A percentile compares a stretch with the other conserved stretches of the same genome.
These are phyloP conservation scores for Caranx ignobilis DNA, from an alignment of 2,113 vertebrate species.

Conservation along the genomic window DNA sequence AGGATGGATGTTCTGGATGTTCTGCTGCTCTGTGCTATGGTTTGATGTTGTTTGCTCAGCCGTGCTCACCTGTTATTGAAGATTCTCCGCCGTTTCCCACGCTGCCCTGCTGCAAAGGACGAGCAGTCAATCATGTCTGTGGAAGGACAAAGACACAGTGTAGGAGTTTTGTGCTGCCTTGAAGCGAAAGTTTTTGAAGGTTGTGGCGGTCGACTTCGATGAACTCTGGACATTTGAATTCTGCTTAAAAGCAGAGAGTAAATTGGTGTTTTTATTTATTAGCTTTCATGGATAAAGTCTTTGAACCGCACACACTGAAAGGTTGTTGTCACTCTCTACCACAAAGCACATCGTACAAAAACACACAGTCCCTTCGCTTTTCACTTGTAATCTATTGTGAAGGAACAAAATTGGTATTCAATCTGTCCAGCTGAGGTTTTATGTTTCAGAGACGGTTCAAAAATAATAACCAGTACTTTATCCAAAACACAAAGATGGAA, in stretches of 20 bases:
- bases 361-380: no score
- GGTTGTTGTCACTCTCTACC: neutral
- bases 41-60: slow-evolving; percentile 59
- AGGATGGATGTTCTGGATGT: slow-evolving; percentile 41
- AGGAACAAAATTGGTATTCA: no score
- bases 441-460: no score
- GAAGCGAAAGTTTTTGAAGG: slow-evolving; percentile 37
- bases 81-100: slow-evolving; percentile 37
- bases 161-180: slow-evolving; percentile 14
- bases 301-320: neutral
- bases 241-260: slow-evolving; percentile 4
- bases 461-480: no score
- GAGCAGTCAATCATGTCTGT: slow-evolving; percentile 22
- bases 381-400: no score
- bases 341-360: neutral
- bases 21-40: slow-evolving; percentile 31
- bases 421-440: neutral
- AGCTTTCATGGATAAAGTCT: neutral
- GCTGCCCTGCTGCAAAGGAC: slow-evolving; percentile 23
- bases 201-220: neutral
- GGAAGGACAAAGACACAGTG: slow-evolving; percentile 8
- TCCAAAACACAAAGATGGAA: no score
- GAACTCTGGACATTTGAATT: slow-evolving; percentile 17
- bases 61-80: slow-evolving; percentile 60
- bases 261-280: neutral